phyloP scores from a whole-genome alignment of 2,797 vertebrate species.

The Sebastolobus alascanus region DNA sequence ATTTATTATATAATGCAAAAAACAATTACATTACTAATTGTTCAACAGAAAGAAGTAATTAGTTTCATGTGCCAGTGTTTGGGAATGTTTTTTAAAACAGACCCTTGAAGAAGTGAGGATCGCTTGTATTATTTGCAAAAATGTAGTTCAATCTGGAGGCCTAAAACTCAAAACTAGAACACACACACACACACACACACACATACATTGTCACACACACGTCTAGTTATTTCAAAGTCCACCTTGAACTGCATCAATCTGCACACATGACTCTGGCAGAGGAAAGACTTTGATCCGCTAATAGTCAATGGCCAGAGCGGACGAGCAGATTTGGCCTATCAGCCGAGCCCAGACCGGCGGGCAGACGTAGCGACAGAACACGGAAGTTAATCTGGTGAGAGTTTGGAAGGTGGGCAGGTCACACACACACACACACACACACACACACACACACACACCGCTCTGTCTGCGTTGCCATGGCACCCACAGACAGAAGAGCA shows the following conservation, averaged over 20 bases:
- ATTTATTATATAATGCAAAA: not conserved
- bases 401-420: slow-evolving; percentile 47
- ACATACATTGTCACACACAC: not conserved
- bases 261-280: slow-evolving; percentile 28
- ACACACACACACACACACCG: not conserved
- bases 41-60: not conserved
- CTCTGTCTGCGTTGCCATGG: slow-evolving; percentile 60
- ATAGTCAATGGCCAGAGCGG: slow-evolving; percentile 12
- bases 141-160: not conserved
- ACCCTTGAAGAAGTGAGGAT: not conserved
- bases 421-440: slow-evolving; percentile 1
- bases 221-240: slow-evolving; percentile 35
- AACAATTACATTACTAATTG: not conserved
- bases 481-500: slow-evolving; percentile 53
- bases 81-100: not conserved
- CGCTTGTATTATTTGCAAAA: not conserved
- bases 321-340: slow-evolving; percentile 16
- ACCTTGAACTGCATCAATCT: slow-evolving; percentile 39
- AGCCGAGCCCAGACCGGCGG: slow-evolving; percentile 9
- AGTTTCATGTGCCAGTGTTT: not conserved
- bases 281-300: not conserved
- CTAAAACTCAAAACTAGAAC: slow-evolving; percentile 6
- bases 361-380: slow-evolving; percentile 11
- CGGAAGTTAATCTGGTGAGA: slow-evolving; percentile 37
- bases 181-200: not conserved